Conservation (phyloP, 2,888 invertebrate species). For the Athalia rosae region DNA sequence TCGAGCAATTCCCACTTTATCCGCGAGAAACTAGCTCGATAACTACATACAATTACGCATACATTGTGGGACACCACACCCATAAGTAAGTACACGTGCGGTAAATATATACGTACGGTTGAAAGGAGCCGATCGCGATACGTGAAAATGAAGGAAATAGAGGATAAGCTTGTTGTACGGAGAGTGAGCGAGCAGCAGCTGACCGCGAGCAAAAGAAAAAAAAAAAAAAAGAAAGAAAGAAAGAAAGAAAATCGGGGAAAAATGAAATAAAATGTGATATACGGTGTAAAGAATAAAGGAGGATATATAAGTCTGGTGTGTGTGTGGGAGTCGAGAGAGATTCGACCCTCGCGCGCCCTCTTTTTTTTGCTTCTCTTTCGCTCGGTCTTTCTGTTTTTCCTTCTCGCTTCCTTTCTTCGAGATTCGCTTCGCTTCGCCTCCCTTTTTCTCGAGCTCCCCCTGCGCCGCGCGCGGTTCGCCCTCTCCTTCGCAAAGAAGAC, state of each 20-base stretch:
- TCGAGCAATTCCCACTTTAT: background rate
- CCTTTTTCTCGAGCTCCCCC: too few relatives aligned
- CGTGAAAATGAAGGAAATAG: too few relatives aligned
- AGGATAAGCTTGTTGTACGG: too few relatives aligned
- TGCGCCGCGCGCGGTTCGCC: too few relatives aligned
- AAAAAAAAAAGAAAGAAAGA: background rate
- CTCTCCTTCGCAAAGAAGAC: too few relatives aligned
- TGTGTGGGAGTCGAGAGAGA: too few relatives aligned
- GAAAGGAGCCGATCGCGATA: background rate
- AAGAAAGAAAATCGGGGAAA: background rate
- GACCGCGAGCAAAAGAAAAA: too few relatives aligned
- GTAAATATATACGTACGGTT: background rate
- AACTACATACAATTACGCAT: slow-evolving; percentile 4
- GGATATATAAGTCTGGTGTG: background rate
- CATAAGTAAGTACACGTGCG: background rate
- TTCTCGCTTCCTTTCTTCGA: background rate
- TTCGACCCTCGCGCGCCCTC: background rate
- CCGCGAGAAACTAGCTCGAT: slow-evolving; percentile 28
- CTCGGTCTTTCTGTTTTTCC: background rate
- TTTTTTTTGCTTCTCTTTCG: too few relatives aligned
- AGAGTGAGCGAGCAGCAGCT: too few relatives aligned
- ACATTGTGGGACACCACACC: too few relatives aligned
- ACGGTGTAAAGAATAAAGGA: background rate
- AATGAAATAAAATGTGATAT: slow-evolving; percentile 10
- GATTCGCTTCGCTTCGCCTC: too few relatives aligned